Evolutionary conservation across 1,140 invertebrate genomes (phyloP).

Genomic region (Drosophila chauvacae): DNA sequence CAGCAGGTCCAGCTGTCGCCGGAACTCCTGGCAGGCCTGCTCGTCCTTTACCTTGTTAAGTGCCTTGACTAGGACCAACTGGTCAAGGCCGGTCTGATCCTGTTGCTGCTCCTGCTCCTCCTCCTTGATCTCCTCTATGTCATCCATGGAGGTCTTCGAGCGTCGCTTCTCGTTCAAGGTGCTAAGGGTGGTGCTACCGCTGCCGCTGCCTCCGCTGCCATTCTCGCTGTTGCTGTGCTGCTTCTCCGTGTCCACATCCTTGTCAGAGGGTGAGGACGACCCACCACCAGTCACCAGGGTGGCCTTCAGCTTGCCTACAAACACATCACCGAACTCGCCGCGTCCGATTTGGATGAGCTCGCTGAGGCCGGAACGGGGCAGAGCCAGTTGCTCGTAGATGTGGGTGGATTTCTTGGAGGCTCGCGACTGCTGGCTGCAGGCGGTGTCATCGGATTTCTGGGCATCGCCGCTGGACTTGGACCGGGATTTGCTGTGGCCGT

Average conservation of each 20-base stretch:
- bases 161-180: conserved; percentile 79
- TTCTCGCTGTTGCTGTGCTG: conserved; percentile 83
- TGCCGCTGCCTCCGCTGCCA: conserved; percentile 64
- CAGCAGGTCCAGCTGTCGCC: conserved; percentile 94
- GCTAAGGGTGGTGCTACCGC: conserved; percentile 70
- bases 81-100: conserved; percentile 54
- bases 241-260: conserved; percentile 73
- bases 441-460: conserved; percentile 92
- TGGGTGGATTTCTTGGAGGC: conserved; percentile 88
- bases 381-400: conserved; percentile 91
- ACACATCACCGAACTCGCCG: conserved; percentile 96
- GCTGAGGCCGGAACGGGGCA: conserved; percentile 90
- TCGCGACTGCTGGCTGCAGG: conserved; percentile 90
- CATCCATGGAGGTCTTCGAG: conserved; percentile 82
- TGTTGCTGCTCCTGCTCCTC: conserved; percentile 63
- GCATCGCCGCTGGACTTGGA: conserved; percentile 86
- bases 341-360: conserved; percentile 93
- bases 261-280: conserved; percentile 49
- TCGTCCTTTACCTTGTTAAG: conserved; percentile 89
- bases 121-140: conserved; percentile 84
- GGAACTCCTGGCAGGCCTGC: conserved; percentile 91
- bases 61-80: conserved; percentile 75
- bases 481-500: conserved; percentile 83
- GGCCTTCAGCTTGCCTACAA: conserved; percentile 86
- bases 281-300: conserved; percentile 73